phyloP scores from a whole-genome alignment of 2,888 invertebrate genomes.

The Dyspetes luteomarginatus region DNA sequence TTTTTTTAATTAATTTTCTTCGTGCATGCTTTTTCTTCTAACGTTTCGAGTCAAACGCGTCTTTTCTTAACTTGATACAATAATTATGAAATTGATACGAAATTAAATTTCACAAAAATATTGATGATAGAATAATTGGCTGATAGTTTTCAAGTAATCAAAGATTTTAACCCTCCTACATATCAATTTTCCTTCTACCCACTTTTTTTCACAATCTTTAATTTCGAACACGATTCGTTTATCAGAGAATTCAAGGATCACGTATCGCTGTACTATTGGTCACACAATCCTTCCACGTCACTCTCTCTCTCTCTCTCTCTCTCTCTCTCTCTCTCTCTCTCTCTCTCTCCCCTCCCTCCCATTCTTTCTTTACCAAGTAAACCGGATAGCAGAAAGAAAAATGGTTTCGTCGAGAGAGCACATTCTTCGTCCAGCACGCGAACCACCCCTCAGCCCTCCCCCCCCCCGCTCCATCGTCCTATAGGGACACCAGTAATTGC shows the following conservation, averaged over 20 bases:
- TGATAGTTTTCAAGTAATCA: background rate
- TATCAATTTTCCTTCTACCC: background rate
- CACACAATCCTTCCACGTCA: conserved; percentile 3
- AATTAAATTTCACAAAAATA: too few relatives aligned
- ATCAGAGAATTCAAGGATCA: conserved; percentile 36
- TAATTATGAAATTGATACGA: too few relatives aligned
- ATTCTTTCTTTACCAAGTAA: conserved; percentile 18
- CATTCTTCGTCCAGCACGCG: conserved; percentile 14
- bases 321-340: background rate
- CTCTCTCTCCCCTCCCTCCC: background rate
- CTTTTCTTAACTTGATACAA: too few relatives aligned
- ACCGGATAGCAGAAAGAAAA: conserved; percentile 27
- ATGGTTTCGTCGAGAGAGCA: conserved; percentile 37
- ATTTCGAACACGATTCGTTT: conserved; percentile 33
- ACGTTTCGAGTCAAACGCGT: too few relatives aligned
- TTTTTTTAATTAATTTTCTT: too few relatives aligned
- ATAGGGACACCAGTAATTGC: conserved; percentile 43
- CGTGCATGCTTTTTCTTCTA: too few relatives aligned
- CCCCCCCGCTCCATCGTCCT: background rate
- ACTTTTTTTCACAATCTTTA: background rate
- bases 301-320: background rate
- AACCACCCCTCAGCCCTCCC: background rate
- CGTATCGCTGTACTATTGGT: conserved; percentile 37
- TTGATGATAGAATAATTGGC: too few relatives aligned
- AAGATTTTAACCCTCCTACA: background rate